Evolutionary conservation across 2,113 vertebrate species (phyloP).

Genomic region (Mobula birostris): DNA sequence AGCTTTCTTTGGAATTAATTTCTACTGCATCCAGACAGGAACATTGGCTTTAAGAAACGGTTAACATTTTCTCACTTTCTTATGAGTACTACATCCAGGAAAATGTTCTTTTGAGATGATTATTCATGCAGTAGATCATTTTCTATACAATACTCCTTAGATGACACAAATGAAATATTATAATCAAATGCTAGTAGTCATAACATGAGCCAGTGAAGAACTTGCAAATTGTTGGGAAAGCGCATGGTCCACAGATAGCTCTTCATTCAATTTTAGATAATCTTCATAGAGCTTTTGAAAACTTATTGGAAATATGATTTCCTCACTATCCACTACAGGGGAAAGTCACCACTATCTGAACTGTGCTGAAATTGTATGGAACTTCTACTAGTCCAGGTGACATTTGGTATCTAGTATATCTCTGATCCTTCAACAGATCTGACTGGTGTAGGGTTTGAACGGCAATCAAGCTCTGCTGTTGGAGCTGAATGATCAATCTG

Average conservation of each 20-base stretch:
- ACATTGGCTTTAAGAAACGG: neutral
- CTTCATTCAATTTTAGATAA: neutral
- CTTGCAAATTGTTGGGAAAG: neutral
- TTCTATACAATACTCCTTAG: neutral
- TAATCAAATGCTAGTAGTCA: neutral
- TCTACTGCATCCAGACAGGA: neutral
- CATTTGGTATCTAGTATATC: neutral
- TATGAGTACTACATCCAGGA: neutral
- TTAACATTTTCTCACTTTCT: neutral
- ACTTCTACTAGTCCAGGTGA: neutral
- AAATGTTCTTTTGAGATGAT: neutral
- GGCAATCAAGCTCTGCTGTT: no score
- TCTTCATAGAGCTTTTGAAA: neutral
- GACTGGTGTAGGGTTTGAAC: no score
- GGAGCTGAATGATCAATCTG: no score
- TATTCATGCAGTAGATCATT: neutral
- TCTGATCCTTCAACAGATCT: no score
- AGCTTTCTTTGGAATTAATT: neutral
- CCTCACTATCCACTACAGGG: neutral
- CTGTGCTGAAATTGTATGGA: neutral
- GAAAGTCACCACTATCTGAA: neutral
- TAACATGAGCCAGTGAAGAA: neutral
- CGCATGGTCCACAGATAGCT: neutral
- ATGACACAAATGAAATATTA: neutral
- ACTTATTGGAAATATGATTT: neutral